These are phyloP conservation scores for Hemicentrotus pulcherrimus DNA, from an alignment of 35 echinoderm and acorn worm species.

Conservation along the genomic window DNA sequence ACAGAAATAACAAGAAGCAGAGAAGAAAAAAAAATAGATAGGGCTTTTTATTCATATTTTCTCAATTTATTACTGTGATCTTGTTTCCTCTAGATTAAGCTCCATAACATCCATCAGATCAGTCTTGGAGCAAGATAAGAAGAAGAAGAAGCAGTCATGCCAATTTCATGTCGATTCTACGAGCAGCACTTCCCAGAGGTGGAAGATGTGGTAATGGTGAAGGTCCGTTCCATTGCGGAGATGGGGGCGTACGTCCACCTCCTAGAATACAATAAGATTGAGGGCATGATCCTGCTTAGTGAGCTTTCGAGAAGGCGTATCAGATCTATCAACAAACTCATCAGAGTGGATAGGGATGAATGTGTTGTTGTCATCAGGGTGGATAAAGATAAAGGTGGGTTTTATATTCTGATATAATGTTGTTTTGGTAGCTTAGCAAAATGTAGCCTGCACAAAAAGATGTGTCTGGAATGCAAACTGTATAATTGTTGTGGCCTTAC, in stretches of 20 bases:
- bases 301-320: conserved; percentile 96
- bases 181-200: conserved; percentile 87
- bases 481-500: too few relatives aligned
- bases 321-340: conserved; percentile 98
- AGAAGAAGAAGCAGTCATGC: conserved; percentile 54
- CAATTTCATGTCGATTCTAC: conserved; percentile 95
- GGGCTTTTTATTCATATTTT: too few relatives aligned
- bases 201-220: conserved; percentile 98
- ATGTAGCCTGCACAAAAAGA: too few relatives aligned
- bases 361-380: conserved; percentile 99
- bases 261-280: conserved; percentile 91
- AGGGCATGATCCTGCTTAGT: conserved; percentile 98
- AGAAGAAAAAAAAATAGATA: too few relatives aligned
- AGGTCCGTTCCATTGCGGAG: conserved; percentile 92
- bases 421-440: too few relatives aligned
- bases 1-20: too few relatives aligned
- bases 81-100: neutral
- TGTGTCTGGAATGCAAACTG: too few relatives aligned
- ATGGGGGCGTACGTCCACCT: conserved; percentile 98
- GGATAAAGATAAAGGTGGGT: conserved; percentile 97
- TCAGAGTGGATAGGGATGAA: conserved; percentile 92
- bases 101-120: neutral
- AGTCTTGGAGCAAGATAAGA: neutral
- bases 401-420: too few relatives aligned
- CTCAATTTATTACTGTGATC: too few relatives aligned